These are phyloP conservation scores for Troilus luridus DNA, from an alignment of 2,888 invertebrate genomes.

Conservation along the genomic window DNA sequence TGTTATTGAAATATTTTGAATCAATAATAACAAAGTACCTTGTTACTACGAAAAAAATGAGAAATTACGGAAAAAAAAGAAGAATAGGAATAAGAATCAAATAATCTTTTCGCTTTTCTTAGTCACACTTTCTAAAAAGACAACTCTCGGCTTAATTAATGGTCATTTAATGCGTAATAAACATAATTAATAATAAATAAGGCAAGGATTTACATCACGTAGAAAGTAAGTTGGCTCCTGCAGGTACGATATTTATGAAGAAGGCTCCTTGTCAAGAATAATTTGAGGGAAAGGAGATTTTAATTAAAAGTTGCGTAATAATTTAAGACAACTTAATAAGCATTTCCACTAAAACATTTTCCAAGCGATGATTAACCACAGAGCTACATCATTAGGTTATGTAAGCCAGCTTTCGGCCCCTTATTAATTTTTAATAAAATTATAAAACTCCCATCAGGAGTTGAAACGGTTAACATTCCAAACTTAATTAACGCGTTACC, in stretches of 20 bases:
- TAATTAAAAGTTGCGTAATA: constrained; percentile 48
- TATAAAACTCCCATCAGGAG: constrained; percentile 24
- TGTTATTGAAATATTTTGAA: no score
- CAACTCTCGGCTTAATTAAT: not conserved
- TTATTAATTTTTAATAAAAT: constrained; percentile 49
- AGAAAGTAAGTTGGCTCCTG: not conserved
- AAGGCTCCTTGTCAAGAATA: constrained; percentile 28
- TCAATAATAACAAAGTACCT: no score
- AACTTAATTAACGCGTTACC: constrained; percentile 1
- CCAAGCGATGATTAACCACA: constrained; percentile 38
- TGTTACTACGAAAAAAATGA: not conserved
- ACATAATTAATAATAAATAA: not conserved
- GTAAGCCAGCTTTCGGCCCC: not conserved
- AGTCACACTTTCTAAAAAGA: no score
- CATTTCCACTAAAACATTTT: constrained; percentile 30
- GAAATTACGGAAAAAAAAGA: not conserved
- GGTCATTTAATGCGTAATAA: not conserved
- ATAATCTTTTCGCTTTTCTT: not conserved
- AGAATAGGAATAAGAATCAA: not conserved
- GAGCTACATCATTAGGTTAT: constrained; percentile 50
- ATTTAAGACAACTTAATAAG: constrained; percentile 48
- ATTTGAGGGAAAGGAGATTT: constrained; percentile 29
- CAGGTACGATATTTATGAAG: not conserved
- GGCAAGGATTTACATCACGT: not conserved
- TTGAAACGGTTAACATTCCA: not conserved